Base-by-base conservation (phyloP, 2,797 vertebrate genomes). In the Gymnothorax javanicus region DNA sequence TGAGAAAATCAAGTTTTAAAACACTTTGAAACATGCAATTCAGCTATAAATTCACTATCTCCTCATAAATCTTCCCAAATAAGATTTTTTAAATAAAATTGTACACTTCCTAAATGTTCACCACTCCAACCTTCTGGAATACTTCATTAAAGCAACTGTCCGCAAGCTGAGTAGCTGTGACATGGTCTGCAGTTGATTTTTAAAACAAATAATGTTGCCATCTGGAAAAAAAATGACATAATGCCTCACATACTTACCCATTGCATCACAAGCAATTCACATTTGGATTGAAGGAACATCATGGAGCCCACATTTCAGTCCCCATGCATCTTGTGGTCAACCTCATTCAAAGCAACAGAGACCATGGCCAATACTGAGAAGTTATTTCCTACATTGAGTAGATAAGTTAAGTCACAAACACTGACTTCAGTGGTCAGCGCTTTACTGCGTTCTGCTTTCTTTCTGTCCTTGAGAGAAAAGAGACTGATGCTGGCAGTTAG, bases 11-110 rank as follows among this genome's bases (percentile, higher is more conserved):
- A 33, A 50, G 73, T 58, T 83, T 83, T 43, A 71, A n/a, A 85
- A 85, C 23, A 83, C 50, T 85, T 85, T 67, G 60, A 77, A 84
- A 83, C 54, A 59, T 83, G n/a, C 23, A 67, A 12, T 60, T 67
- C 33, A 20, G 58, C 33, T 75, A 84, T 84, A 84, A 79, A 64
- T 84, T 84, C 13, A 86, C 15, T 23, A 12, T 12, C 54, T 86
- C 13, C 56, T 57, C 17, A 57, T 33, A 71, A 85, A 56, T 33
- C 56, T 58, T 77, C 56, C 33, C 27, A 71, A 71, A 69, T 60
- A 59, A 33, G 54, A 82, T 11, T 12, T 23, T 83, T 83, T 25
- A 15, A 58, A 58, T 59, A 60, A 58, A 23, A 83, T 25, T 83
- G 54, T 7, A 57, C 43, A 54, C 56, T 57, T 25, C 82, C 50